phyloP scores from a whole-genome alignment of 2,888 invertebrate species.

The Euspilapteryx auroguttella region DNA sequence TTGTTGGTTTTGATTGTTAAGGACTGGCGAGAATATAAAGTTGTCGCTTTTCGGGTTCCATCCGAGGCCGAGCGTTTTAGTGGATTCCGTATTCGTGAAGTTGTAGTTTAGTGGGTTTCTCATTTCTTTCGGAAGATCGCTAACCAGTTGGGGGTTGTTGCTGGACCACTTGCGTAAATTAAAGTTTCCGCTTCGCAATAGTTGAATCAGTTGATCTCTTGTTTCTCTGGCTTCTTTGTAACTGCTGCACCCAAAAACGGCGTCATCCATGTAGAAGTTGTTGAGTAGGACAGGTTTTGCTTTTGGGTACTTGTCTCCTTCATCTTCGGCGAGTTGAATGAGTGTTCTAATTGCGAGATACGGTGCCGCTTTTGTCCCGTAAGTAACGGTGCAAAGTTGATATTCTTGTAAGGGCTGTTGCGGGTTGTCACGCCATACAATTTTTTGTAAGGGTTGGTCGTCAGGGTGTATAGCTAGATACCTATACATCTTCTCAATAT shows the following conservation, averaged over 20 bases:
- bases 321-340: too few species aligned
- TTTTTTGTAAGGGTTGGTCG: slow-evolving; percentile 1
- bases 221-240: too few species aligned
- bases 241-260: too few species aligned
- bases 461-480: not conserved
- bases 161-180: too few species aligned
- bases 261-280: too few species aligned
- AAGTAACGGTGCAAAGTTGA: not conserved
- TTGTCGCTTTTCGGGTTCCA: not conserved
- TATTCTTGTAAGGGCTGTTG: not conserved
- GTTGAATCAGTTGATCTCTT: too few species aligned
- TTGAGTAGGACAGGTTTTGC: too few species aligned
- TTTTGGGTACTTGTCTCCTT: too few species aligned
- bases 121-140: too few species aligned
- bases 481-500: slow-evolving; percentile 1
- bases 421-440: not conserved
- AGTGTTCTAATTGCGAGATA: too few species aligned
- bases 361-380: not conserved
- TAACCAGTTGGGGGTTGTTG: too few species aligned
- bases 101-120: not conserved
- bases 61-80: not conserved
- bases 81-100: not conserved
- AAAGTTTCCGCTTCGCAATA: too few species aligned
- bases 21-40: not conserved
- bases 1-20: not conserved